Base-by-base conservation (phyloP, 1,140 invertebrate species). In the Drosophila kurseongensis region DNA sequence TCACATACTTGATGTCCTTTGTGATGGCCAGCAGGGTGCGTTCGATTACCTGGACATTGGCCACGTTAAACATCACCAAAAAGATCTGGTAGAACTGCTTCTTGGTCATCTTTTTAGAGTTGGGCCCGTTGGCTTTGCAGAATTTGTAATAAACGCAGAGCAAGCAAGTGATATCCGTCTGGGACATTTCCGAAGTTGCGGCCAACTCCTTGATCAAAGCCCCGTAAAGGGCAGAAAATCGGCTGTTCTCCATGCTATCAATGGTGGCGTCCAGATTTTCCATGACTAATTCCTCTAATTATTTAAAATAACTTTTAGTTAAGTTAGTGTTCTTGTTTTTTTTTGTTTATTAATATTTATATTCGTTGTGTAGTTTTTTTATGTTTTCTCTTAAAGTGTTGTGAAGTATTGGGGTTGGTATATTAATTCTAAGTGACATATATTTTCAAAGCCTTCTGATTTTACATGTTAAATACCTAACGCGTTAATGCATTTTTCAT, bases 111-210 rank as follows among this genome's bases (percentile, higher is more conserved):
- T 56, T 41, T 44, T 44, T 63, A 18, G 56, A 45, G 2, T 32
- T 38, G 0, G 73, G 60, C 0, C 73, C 73, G 29, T 78, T 78
- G 27, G 14, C 50, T 45, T 75, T 55, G 4, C 54, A 73, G 41
- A 78, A 78, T 27, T 78, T 78, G 40, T 78, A 75, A 38, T 76
- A 78, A n/a, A 78, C 60, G 36, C 75, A 42, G 0, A 78, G 57
- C n/a, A 78, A 44, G 13, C 65, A 71, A 16, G 48, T 65, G 14
- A 78, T 38, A 13, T 78, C 76, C 16, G 47, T 72, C 2, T 56
- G 72, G 0, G 72, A 36, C 27, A 75, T 27, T 7, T 56, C 51
- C 12, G 51, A 27, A 14, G 18, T 51, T 9, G 23, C 29, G 0
- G 44, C 4, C n/a, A 66, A 38, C 32, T 75, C 57, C 45, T 45